Percentiles rank a stretch among this genome's conserved stretches.
phyloP scores from a whole-genome alignment of 2,113 vertebrate genomes.

The Phoxinus phoxinus region DNA sequence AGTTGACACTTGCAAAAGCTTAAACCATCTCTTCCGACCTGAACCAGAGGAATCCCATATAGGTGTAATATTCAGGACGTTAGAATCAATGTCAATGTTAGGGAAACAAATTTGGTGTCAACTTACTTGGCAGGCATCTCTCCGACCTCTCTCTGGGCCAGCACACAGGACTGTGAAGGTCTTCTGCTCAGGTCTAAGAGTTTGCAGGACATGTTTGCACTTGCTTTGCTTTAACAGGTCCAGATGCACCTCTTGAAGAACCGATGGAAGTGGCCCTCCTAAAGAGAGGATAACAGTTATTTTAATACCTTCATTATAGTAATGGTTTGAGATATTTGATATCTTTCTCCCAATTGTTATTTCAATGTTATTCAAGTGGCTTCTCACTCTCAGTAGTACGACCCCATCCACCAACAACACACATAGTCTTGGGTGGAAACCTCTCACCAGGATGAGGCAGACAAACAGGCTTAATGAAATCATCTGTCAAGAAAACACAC shows the following conservation, averaged over 20 bases:
- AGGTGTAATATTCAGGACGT: not conserved
- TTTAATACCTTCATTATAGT: not conserved
- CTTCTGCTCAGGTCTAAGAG: conserved; percentile 67
- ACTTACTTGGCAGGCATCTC: conserved; percentile 87
- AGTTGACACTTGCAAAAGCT: not conserved
- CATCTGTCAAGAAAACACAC: conserved; percentile 66
- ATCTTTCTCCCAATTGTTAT: not conserved
- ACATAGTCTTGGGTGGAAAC: conserved; percentile 76
- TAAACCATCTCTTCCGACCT: not conserved
- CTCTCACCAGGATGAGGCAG: conserved; percentile 80
- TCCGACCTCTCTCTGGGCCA: conserved; percentile 83
- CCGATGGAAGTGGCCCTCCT: conserved; percentile 78
- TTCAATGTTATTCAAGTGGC: not conserved
- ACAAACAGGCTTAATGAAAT: conserved; percentile 79
- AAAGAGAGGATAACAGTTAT: not conserved
- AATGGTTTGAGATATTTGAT: not conserved
- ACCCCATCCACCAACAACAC: conserved; percentile 86
- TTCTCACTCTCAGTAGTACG: conserved; percentile 79
- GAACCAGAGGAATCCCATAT: not conserved
- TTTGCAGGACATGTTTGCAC: conserved; percentile 77
- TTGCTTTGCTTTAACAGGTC: conserved; percentile 77
- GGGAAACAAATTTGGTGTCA: not conserved
- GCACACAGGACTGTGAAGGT: conserved; percentile 82
- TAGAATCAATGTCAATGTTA: not conserved
- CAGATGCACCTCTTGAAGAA: conserved; percentile 80